A percentile compares a stretch with the other conserved stretches of the same genome.
Evolutionary conservation across 2,113 vertebrate genomes (phyloP).

Genomic region (Anoplopoma fimbria): DNA sequence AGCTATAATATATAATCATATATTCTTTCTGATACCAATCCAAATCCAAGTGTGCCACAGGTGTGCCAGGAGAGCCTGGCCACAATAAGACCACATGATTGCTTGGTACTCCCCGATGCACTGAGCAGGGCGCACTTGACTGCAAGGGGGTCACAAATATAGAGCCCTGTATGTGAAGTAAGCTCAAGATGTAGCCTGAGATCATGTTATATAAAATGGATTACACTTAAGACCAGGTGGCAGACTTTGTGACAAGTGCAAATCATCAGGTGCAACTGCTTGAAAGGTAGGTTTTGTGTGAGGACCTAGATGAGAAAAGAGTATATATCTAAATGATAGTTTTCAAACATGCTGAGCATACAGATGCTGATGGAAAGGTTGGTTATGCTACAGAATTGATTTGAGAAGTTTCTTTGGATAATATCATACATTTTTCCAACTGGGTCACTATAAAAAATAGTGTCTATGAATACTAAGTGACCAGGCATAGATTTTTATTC

Average conservation of each 20-base stretch:
- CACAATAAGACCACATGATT: not conserved
- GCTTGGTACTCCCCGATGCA: not conserved
- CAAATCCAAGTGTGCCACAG: too few relatives aligned
- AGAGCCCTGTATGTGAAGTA: not conserved
- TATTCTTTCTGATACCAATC: too few relatives aligned
- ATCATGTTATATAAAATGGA: not conserved
- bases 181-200: not conserved
- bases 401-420: not conserved
- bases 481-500: not conserved
- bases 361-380: not conserved
- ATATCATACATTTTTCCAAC: not conserved
- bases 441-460: not conserved
- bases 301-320: not conserved
- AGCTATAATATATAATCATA: too few relatives aligned
- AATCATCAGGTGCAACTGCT: not conserved
- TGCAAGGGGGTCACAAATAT: not conserved
- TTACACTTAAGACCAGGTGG: not conserved
- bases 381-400: not conserved
- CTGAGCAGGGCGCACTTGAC: not conserved
- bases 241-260: not conserved
- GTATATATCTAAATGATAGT: not conserved
- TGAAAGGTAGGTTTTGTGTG: not conserved
- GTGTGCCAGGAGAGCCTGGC: not conserved
- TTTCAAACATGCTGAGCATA: not conserved
- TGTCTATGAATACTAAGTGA: not conserved